phyloP scores from a whole-genome alignment of 2,888 invertebrate genomes.

The Lamproptera curius region DNA sequence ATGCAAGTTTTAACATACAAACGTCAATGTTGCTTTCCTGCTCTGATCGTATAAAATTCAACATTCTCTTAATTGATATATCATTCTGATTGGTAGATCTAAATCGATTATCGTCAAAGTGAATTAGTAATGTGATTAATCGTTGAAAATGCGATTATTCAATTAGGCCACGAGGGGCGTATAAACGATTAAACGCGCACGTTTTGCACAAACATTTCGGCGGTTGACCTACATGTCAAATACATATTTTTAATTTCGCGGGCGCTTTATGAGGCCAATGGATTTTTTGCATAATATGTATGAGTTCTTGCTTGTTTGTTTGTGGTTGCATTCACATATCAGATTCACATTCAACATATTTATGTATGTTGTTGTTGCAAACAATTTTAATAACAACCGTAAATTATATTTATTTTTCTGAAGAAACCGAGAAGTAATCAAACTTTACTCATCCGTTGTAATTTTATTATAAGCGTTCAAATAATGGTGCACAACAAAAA shows the following conservation, averaged over 20 bases:
- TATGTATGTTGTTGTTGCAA: no score
- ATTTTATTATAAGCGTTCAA: no score
- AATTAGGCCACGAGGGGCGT: neutral
- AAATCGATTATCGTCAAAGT: no score
- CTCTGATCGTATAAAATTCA: no score
- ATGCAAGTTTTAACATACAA: no score
- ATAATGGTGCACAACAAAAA: no score
- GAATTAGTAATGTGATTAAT: no score
- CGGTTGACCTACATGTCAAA: slow-evolving; percentile 7
- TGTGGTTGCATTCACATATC: slow-evolving; percentile 23
- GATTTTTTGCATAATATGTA: slow-evolving; percentile 11
- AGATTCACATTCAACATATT: neutral
- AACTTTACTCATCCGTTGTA: no score
- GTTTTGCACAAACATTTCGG: neutral
- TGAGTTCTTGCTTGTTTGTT: neutral
- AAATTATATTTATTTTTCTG: no score
- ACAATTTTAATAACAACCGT: no score
- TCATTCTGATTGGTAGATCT: neutral
- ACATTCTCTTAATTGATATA: slow-evolving; percentile 6
- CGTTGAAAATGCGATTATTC: neutral
- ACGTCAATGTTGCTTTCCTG: no score
- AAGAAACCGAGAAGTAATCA: neutral
- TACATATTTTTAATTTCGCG: neutral
- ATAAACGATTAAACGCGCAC: neutral
- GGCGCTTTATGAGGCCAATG: slow-evolving; percentile 5